Evolutionary conservation across 2,797 vertebrate species (phyloP).

Genomic region (Pipistrellus kuhlii): DNA sequence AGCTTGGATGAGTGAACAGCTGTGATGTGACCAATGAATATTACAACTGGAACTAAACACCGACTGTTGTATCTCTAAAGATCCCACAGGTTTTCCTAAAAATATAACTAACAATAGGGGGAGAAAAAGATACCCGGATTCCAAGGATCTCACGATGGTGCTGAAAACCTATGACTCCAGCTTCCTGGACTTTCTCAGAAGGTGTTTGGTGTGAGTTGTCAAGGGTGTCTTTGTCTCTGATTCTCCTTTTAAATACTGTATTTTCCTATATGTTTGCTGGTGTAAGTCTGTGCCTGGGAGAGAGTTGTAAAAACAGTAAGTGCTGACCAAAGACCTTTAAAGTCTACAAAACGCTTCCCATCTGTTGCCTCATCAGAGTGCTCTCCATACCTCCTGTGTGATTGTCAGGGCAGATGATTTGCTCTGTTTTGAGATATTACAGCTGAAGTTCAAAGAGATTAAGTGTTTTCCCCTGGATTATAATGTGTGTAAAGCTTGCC

Average conservation of each 20-base stretch:
- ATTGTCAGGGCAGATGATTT: background rate
- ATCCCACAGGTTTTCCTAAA: conserved; percentile 95
- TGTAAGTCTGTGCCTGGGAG: background rate
- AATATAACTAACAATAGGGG: conserved; percentile 94
- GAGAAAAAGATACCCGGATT: conserved; percentile 92
- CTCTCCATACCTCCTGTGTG: background rate
- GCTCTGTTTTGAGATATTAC: background rate
- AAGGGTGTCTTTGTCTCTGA: background rate
- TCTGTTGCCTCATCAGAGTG: background rate
- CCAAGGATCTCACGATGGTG: conserved; percentile 91
- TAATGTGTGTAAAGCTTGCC: background rate
- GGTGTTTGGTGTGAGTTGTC: conserved; percentile 92
- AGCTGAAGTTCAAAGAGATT: background rate
- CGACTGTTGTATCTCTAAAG: conserved; percentile 86
- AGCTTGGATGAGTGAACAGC: background rate
- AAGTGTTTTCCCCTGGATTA: background rate
- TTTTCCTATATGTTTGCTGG: background rate
- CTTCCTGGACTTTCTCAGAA: conserved; percentile 95
- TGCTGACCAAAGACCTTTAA: background rate
- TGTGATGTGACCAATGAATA: background rate
- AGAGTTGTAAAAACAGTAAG: background rate
- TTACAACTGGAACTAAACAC: conserved; percentile 69
- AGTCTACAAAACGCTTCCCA: background rate
- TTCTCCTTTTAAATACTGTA: background rate
- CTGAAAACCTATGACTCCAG: conserved; percentile 92